Base-by-base conservation (phyloP, 2,797 vertebrate genomes). In the Decapterus maruadsi region DNA sequence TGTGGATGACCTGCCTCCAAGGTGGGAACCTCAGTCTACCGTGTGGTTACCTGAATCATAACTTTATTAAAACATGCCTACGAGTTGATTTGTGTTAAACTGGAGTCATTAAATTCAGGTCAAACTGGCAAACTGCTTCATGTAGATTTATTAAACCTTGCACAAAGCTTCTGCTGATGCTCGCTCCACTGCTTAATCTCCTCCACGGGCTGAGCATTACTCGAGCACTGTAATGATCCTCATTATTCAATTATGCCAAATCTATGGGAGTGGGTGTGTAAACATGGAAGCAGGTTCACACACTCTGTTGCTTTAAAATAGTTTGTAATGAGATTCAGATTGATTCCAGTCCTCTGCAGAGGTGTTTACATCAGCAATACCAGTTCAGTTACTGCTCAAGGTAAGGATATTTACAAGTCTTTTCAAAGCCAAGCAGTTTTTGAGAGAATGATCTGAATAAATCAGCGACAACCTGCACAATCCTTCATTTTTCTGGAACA, bases 211-310 rank as follows among this genome's bases (percentile, higher is more conserved):
- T 78, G 34, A 64, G 54, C 77, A 82, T 87, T 88, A 81, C 82
- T 83, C 53, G 50, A 26, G 65, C 58, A 51, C 69, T 46, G 67
- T 50, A 93, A 93, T 81, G 85, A 88, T 1, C 12, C 45, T 75
- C 88, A 92, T 93, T 92, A 90, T 85, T 93, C 89, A 85, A 85
- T 89, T 90, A 88, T 65, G 72, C 70, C 54, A 63, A 77, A 83
- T 86, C 69, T 72, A 50, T 75, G 36, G 60, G 65, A 64, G 45
- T 58, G 26, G 17, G 36, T 19, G 36, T 57, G 74, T 22, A 69
- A 73, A 75, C 17, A 45, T 53, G 26, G 68, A 56, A 74, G 43
- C 56, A 36, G 26, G 42, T 69, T 61, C 58, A 63, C 40, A 64
- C 61, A 48, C 64, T 75, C 55, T 53, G 57, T 66, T 62, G 67